phyloP scores from a whole-genome alignment of 2,113 vertebrate species.

The Hyaena hyaena region DNA sequence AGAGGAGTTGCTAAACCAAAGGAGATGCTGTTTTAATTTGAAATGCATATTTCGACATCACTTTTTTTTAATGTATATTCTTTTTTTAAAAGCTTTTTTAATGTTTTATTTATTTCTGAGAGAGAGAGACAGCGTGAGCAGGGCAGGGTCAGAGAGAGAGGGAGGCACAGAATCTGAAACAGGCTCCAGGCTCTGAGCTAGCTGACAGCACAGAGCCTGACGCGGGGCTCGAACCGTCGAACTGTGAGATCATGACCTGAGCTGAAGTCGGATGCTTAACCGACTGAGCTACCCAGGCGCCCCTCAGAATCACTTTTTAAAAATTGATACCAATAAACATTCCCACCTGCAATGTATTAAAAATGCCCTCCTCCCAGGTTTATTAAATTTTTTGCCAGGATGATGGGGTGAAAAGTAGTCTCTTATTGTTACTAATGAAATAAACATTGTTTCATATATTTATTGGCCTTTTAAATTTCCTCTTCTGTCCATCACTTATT shows the following conservation, averaged over 20 bases:
- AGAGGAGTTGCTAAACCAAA: not conserved
- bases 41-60: not conserved
- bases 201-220: too few species aligned
- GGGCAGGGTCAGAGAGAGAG: too few species aligned
- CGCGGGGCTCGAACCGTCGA: too few species aligned
- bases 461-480: not conserved
- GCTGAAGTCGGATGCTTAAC: too few species aligned
- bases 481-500: not conserved
- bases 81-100: too few species aligned
- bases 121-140: too few species aligned
- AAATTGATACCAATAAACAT: not conserved
- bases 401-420: not conserved
- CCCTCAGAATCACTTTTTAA: not conserved
- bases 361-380: not conserved
- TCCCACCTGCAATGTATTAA: not conserved
- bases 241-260: too few species aligned
- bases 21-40: not conserved
- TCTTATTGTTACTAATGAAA: not conserved
- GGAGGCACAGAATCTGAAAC: too few species aligned
- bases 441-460: not conserved
- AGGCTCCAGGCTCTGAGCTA: too few species aligned
- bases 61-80: not conserved
- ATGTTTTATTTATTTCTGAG: too few species aligned
- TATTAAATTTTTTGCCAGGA: not conserved
- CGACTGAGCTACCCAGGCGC: too few species aligned